Evolutionary conservation across 2,113 vertebrate species (phyloP), one percentile per base, ranked within the genome.

Genomic region (Rana temporaria): DNA sequence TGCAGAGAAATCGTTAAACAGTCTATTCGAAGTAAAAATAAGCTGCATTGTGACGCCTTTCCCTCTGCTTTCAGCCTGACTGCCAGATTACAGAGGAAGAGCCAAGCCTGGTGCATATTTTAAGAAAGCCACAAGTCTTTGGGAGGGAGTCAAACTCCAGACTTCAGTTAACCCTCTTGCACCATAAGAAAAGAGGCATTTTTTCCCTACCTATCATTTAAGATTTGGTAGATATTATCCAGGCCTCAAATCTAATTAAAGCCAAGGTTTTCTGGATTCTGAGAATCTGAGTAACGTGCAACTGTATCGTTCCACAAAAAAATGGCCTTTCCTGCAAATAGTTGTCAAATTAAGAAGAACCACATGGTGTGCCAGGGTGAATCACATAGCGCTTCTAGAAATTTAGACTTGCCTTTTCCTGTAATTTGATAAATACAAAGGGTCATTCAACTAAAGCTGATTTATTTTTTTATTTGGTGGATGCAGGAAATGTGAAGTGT

Each of bases 71-170:
- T 34, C 78, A 66, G 12, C 26, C 24, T 56, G 60, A 53, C 70
- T 74, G 60, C 70, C 80, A 74, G 60, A 30, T 67, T 30, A 59
- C 34, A 65, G 80, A 82, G 70, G 56, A 74, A 57, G 48, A 66
- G 80, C 62, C 62, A 53, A n/a, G 52, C 66, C 62, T 57, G 62
- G 80, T 65, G 48, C 80, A 82, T 82, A 74, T 38, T 82, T 82
- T 67, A 53, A 34, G 60, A 73, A 82, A 82, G 70, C 80, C 70
- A 65, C 80, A 81, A 38, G 48, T 82, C 80, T 82, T 75, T 70
- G 78, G 30, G 34, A 70, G 20, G 78, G 67, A 70, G 67, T 80
- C 65, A 71, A 57, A 42, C 78, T 62, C 55, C 66, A 80, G 78
- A 80, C 78, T 80, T 80, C 55, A 62, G 32, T 80, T 80, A 80